phyloP scores from a whole-genome alignment of 2,113 vertebrate genomes.

The Opisthocomus hoazin region DNA sequence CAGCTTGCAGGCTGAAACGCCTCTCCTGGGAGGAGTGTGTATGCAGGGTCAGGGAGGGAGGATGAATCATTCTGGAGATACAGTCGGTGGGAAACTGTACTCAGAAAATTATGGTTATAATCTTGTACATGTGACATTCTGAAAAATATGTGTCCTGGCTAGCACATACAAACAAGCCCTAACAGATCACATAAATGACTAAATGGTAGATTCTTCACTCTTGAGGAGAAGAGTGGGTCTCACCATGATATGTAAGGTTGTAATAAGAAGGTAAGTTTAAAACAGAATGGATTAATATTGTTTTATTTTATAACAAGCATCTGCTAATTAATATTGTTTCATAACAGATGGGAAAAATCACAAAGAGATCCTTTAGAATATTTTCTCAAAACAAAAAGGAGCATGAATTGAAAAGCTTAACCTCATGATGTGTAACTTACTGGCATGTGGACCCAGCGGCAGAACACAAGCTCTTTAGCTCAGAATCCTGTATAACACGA shows the following conservation, averaged over 20 bases:
- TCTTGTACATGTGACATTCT: background rate
- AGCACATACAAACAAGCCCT: background rate
- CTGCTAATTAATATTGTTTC: background rate
- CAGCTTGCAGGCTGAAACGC: background rate
- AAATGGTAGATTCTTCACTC: background rate
- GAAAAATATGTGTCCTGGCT: background rate
- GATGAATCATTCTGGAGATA: background rate
- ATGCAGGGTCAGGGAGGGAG: background rate
- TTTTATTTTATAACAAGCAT: background rate
- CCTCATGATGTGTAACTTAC: background rate
- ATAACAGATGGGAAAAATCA: background rate
- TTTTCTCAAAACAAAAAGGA: background rate
- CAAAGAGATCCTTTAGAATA: background rate
- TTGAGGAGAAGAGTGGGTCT: background rate
- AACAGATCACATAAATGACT: background rate
- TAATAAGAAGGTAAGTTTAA: background rate
- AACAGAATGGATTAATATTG: background rate
- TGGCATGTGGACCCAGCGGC: background rate
- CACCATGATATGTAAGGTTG: background rate
- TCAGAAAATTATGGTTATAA: background rate
- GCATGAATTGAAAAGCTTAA: background rate
- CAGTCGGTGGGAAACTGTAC: background rate
- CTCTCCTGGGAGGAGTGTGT: background rate
- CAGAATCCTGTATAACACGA: background rate
- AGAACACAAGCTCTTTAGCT: background rate